These are phyloP conservation scores for Xiphophorus hellerii DNA, from an alignment of 2,113 vertebrate genomes.

Conservation along the genomic window DNA sequence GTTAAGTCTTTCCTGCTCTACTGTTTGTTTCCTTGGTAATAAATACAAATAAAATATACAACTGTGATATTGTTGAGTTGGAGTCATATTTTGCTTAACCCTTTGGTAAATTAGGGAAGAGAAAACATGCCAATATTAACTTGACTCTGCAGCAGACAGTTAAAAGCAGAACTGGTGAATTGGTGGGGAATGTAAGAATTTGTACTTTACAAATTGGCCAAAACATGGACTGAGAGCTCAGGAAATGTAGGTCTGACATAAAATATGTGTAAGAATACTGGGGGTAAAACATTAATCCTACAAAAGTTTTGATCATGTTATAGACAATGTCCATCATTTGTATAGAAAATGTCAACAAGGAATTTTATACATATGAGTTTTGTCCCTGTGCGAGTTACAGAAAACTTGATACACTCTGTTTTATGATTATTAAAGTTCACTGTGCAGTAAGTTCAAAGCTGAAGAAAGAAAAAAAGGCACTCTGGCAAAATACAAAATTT, in stretches of 20 bases:
- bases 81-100: not conserved
- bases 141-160: too few relatives aligned
- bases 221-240: too few relatives aligned
- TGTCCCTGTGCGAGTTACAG: not conserved
- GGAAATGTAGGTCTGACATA: too few relatives aligned
- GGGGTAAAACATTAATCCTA: too few relatives aligned
- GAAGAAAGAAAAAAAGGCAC: not conserved
- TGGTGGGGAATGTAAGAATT: too few relatives aligned
- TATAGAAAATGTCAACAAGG: too few relatives aligned
- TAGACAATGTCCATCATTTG: too few relatives aligned
- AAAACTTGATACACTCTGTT: not conserved
- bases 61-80: slow-evolving; percentile 19
- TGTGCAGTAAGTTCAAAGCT: not conserved
- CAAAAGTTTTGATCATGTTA: too few relatives aligned
- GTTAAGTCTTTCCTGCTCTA: slow-evolving; percentile 36
- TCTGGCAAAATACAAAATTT: not conserved
- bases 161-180: too few relatives aligned
- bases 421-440: not conserved
- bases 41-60: slow-evolving; percentile 43
- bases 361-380: not conserved
- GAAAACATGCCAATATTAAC: too few relatives aligned
- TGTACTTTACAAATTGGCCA: too few relatives aligned
- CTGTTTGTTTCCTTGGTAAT: slow-evolving; percentile 47
- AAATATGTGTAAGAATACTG: too few relatives aligned
- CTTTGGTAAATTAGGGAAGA: not conserved